Evolutionary conservation across 2,888 invertebrate species (phyloP).

Genomic region (Andricus curvator): DNA sequence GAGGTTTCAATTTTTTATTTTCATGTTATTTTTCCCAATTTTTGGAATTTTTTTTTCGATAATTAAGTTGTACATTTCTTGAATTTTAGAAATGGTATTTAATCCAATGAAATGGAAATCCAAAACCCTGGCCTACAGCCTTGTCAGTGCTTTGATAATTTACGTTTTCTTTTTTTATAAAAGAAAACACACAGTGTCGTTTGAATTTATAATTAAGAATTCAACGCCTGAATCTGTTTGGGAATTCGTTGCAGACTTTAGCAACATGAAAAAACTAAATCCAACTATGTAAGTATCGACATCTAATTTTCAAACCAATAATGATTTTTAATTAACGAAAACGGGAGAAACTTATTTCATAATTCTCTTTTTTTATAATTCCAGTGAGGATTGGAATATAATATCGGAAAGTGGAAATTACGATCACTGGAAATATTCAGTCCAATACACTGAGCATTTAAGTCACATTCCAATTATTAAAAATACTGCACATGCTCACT

Average conservation of each 20-base stretch:
- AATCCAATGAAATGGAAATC: constrained; percentile 76
- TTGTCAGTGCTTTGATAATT: constrained; percentile 57
- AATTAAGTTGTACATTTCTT: neutral
- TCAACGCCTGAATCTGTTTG: constrained; percentile 83
- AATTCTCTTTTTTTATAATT: constrained; percentile 44
- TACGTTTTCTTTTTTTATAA: constrained; percentile 69
- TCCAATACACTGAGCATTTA: constrained; percentile 83
- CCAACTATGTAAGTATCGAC: constrained; percentile 84
- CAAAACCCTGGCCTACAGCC: constrained; percentile 61
- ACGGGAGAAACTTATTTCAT: neutral
- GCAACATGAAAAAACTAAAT: constrained; percentile 85
- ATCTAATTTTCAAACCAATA: constrained; percentile 21
- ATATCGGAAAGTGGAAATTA: constrained; percentile 83
- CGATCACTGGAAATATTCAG: constrained; percentile 86
- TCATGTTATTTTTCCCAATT: neutral
- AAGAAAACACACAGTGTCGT: constrained; percentile 63
- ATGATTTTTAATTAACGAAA: neutral
- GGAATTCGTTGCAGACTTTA: constrained; percentile 88
- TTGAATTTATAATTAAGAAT: constrained; percentile 80
- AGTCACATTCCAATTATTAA: constrained; percentile 83
- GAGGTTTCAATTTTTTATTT: neutral
- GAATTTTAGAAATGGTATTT: constrained; percentile 60
- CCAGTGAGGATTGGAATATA: constrained; percentile 83
- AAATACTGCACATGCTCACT: constrained; percentile 82
- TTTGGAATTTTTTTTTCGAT: neutral